Conservation (phyloP, 2,797 vertebrate genomes). For the Agapornis canus region DNA sequence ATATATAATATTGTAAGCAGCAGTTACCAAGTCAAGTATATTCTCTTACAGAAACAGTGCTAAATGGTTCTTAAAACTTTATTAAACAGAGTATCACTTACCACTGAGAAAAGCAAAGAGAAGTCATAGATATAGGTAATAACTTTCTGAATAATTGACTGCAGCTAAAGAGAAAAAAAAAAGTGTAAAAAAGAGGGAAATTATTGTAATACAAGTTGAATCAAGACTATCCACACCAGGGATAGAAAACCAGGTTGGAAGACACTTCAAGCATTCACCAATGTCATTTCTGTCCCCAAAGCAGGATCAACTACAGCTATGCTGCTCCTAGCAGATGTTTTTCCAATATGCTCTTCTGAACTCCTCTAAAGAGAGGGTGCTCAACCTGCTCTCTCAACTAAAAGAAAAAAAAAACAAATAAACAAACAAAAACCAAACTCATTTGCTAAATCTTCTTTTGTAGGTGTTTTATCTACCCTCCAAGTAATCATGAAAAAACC, state of each 20-base stretch:
- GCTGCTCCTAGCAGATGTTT: not conserved
- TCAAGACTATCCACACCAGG: not conserved
- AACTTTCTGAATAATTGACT: constrained; percentile 93
- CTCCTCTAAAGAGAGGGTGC: not conserved
- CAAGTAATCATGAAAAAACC: not conserved
- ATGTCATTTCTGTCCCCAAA: not conserved
- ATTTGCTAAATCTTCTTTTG: not conserved
- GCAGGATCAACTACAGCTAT: not conserved
- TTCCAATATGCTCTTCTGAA: not conserved
- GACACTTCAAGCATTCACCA: not conserved
- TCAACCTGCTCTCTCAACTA: not conserved
- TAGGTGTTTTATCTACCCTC: not conserved
- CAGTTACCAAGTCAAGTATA: not conserved
- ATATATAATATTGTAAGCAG: not conserved
- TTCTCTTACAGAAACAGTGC: not conserved
- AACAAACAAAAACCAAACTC: not conserved
- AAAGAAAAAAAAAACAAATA: not conserved
- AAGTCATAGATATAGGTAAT: constrained; percentile 92
- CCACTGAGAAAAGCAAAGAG: constrained; percentile 95
- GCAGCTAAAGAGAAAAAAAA: constrained; percentile 77
- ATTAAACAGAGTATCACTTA: constrained; percentile 72
- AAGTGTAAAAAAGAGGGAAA: not conserved
- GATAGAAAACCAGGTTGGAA: not conserved
- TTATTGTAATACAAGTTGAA: not conserved
- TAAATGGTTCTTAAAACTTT: not conserved